These are phyloP conservation scores for Tryphoninae sp. DNA, from an alignment of 2,888 invertebrate genomes.

Conservation along the genomic window DNA sequence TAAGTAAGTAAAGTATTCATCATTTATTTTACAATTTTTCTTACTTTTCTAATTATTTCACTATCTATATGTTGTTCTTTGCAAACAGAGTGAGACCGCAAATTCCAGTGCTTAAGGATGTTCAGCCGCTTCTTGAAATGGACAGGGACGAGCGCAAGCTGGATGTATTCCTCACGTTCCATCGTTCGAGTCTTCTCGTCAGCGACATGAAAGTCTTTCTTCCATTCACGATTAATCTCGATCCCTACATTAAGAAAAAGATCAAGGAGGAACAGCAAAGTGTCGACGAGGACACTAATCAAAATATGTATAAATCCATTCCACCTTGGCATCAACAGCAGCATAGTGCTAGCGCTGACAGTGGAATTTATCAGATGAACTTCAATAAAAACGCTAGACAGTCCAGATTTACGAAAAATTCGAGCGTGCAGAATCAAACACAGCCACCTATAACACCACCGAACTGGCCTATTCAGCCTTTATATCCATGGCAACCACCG, in stretches of 20 bases:
- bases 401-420: conserved; percentile 67
- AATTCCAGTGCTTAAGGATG: conserved; percentile 92
- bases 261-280: conserved; percentile 93
- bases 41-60: conserved; percentile 1
- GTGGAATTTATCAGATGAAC: conserved; percentile 64
- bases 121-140: conserved; percentile 93
- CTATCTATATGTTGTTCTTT: conserved; percentile 30
- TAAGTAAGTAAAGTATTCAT: conserved; percentile 85
- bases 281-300: conserved; percentile 83
- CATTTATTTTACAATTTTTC: conserved; percentile 36
- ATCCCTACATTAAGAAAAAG: conserved; percentile 98
- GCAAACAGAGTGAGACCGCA: conserved; percentile 88
- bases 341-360: conserved; percentile 1
- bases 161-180: conserved; percentile 95
- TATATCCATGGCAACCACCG: conserved; percentile 75
- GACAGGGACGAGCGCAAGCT: conserved; percentile 97
- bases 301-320: conserved; percentile 70
- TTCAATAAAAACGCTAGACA: conserved; percentile 66
- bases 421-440: conserved; percentile 65
- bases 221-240: conserved; percentile 98
- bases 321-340: conserved; percentile 72
- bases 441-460: conserved; percentile 60
- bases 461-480: conserved; percentile 71
- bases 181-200: conserved; percentile 91
- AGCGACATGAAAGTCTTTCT: conserved; percentile 96